Evolutionary conservation across 2,113 vertebrate species (phyloP), one percentile per base, ranked within the genome.

Genomic region (Microcebus ravelobensis): DNA sequence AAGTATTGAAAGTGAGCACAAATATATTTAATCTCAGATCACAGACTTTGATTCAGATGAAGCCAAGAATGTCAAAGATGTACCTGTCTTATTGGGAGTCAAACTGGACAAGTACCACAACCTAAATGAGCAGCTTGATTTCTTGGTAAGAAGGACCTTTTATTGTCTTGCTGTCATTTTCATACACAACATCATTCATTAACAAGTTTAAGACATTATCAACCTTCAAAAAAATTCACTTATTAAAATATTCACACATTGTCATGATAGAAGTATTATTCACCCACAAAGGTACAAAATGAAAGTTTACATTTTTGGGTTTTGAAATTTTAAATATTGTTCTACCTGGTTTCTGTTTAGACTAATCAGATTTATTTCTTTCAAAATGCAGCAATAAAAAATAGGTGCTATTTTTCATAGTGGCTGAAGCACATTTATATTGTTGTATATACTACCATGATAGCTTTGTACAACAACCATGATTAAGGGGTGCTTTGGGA

Each of bases 111-210:
- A 94, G 48, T 94, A 98, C 89, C 94, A 95, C 81, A 80, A 1
- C 63, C 74, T 96, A 42, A 98, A 95, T 17, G 59, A 96, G 59
- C 74, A 98, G 63, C 95, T 97, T 67, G 95, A 96, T 50, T 95
- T 70, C 88, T 50, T 94, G 96, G 97, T 98, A 90, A 96, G 97
- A 85, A 77, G 89, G 39, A 45, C 5, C 31, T 90, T 52, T 76
- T 50, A 1, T 77, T 61, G 39, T n/a, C 55, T 84, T 91, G 45
- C n/a, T 88, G 15, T 45, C 55, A 31, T 67, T 76, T 90, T 82
- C 83, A 89, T 27, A 50, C 31, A n/a, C 25, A 25, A 9, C 25
- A 42, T 4, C 29, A 83, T 82, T 70, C 68, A 59, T 29, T 65
- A 79, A 42, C 29, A 87, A 73, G 17, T 67, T 86, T 61, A 79